Base-by-base conservation (phyloP, 2,888 invertebrate species). In the Cosmopolites sordidus region DNA sequence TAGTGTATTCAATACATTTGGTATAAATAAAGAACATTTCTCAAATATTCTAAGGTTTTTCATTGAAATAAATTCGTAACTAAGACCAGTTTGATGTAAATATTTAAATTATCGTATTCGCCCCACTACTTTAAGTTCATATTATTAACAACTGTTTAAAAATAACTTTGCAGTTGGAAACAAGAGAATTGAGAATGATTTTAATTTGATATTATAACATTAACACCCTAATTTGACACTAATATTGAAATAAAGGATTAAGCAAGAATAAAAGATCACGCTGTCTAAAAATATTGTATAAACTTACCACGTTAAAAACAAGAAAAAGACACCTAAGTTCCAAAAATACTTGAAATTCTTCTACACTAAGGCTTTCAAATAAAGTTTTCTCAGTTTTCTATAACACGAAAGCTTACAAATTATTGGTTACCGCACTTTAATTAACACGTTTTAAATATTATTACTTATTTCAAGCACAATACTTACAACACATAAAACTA, bases 331-430 rank as follows among this genome's bases (percentile, higher is more conserved):
- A 47, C 15, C 30, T 43, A 42, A 15, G 46, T 39, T 48, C 42
- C 22, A 29, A 48, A 47, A 52, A 52, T 52, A 48, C 39, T 48
- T 48, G 27, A 38, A 52, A 52, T 52, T 52, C 52, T 47, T 53
- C 16, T 39, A 14, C 39, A 43, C 48, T 16, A 46, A 38, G 22
- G 47, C 43, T 48, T 51, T 51, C 14, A 51, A 46, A 46, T n/a
- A 27, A 3, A 51, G 42, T 51, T 51, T 51, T 29, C 18, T 33
- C 12, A 33, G 33, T 33, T 33, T 33, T 12, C 9, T 33, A 33
- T 33, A 33, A 33, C 5, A n/a, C 33, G 22, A 33, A 33, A 5
- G 33, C 11, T 6, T 12, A 4, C 12, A 12, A 33, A 33, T 3
- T 33, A 33, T 11, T 11, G n/a, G 11, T 12, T 33, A 33, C 33